phyloP scores from a whole-genome alignment of 1,140 invertebrate genomes.

The Brachionus paranguensis region DNA sequence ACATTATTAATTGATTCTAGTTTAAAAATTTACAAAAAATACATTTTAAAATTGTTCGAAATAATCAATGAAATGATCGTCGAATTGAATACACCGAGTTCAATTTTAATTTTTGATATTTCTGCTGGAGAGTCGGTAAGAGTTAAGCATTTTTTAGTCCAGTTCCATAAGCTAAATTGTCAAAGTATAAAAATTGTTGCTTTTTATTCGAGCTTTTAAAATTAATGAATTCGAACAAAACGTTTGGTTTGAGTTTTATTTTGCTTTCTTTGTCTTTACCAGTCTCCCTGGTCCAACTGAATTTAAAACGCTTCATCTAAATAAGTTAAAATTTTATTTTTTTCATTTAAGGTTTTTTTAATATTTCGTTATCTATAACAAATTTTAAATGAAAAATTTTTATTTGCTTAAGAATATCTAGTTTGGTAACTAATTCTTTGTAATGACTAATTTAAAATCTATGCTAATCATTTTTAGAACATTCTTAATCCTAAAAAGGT shows the following conservation, averaged over 20 bases:
- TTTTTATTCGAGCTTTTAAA: not conserved
- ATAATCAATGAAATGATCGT: not conserved
- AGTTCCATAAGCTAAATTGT: not conserved
- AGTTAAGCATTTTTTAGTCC: not conserved
- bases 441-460: not conserved
- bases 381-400: not conserved
- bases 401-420: not conserved
- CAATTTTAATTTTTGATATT: not conserved
- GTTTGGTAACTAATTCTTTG: not conserved
- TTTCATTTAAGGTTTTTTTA: no score
- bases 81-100: not conserved
- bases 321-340: not conserved
- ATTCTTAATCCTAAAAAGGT: not conserved
- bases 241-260: not conserved
- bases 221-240: not conserved
- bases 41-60: constrained; percentile 3
- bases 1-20: not conserved
- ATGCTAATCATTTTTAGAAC: not conserved
- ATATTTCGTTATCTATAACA: no score
- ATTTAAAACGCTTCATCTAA: not conserved
- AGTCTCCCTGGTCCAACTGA: not conserved
- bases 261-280: not conserved
- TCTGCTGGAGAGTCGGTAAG: not conserved
- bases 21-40: not conserved
- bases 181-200: not conserved